Evolutionary conservation across 2,113 vertebrate species (phyloP), one percentile per base, ranked within the genome.

Genomic region (Pipa parva): DNA sequence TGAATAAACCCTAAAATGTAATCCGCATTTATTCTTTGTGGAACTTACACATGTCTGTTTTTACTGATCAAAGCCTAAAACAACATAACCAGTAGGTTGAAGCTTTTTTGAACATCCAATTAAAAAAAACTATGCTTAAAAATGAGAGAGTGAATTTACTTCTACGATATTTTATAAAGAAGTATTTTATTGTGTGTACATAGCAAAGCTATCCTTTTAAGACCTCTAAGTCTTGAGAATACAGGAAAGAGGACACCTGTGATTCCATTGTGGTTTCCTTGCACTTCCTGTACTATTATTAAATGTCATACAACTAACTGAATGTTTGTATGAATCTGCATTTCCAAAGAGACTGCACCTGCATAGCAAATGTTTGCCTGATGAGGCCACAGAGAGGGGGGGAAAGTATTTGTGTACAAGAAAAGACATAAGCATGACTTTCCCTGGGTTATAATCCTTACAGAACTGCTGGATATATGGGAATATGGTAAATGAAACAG

Each of bases 271-370:
- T 33, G 28, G 36, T 46, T 52, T 22, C 9, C 7, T 31, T 51
- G 17, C 20, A 26, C 52, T 20, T 67, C 65, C 65, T 46, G 1
- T n/a, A 51, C 56, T 56, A 46, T 36, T 37, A 10, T 51, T 68
- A 20, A 26, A 68, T 46, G 42, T 59, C 39, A 45, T 68, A 50
- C 45, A 51, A 59, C 28, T 52, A 68, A 22, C 12, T 52, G 45
- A 68, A 60, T 59, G 29, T 59, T 33, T 46, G 51, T 36, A 60
- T 25, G 25, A 28, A 13, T 22, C 59, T 51, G 9, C 50, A n/a
- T 60, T 57, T 59, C 18, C 37, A 39, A 59, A 52, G 29, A 37
- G 48, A 54, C 49, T 69, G 58, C 66, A 61, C 66, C 57, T 69
- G 66, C 31, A 25, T 15, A 29, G 26, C 24, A 29, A 54, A 51